phyloP scores from a whole-genome alignment of 2,888 invertebrate genomes.

The Drosophila helvetica region DNA sequence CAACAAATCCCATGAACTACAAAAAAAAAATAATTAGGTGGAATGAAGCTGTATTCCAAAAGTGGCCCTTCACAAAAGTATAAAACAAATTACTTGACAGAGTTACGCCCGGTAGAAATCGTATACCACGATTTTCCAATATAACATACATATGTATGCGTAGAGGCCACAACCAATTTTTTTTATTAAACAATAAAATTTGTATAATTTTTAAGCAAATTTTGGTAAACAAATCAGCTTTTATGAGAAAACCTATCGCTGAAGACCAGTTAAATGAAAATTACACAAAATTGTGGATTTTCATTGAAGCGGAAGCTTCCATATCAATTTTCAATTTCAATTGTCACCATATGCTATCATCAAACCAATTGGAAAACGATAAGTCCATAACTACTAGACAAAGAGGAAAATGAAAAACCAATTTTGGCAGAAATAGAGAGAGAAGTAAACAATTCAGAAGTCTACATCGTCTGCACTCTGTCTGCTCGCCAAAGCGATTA shows the following conservation, averaged over 20 bases:
- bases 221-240: background rate
- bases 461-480: slow-evolving; percentile 48
- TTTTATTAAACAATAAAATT: too few relatives aligned
- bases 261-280: slow-evolving; percentile 64
- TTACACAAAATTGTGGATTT: slow-evolving; percentile 73
- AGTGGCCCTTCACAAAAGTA: too few relatives aligned
- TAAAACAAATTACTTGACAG: too few relatives aligned
- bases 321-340: slow-evolving; percentile 71
- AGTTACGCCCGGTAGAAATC: too few relatives aligned
- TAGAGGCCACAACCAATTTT: too few relatives aligned
- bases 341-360: slow-evolving; percentile 75
- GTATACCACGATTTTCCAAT: too few relatives aligned
- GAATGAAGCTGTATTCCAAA: too few relatives aligned
- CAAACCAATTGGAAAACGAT: slow-evolving; percentile 65
- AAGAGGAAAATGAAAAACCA: slow-evolving; percentile 51
- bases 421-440: slow-evolving; percentile 29
- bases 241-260: background rate
- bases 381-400: slow-evolving; percentile 51
- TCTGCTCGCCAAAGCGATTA: slow-evolving; percentile 58
- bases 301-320: slow-evolving; percentile 71
- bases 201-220: too few relatives aligned
- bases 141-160: too few relatives aligned
- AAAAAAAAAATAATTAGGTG: too few relatives aligned
- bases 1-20: too few relatives aligned
- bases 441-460: slow-evolving; percentile 10